Conservation (phyloP, 2,797 vertebrate species). For the Brotula barbata region DNA sequence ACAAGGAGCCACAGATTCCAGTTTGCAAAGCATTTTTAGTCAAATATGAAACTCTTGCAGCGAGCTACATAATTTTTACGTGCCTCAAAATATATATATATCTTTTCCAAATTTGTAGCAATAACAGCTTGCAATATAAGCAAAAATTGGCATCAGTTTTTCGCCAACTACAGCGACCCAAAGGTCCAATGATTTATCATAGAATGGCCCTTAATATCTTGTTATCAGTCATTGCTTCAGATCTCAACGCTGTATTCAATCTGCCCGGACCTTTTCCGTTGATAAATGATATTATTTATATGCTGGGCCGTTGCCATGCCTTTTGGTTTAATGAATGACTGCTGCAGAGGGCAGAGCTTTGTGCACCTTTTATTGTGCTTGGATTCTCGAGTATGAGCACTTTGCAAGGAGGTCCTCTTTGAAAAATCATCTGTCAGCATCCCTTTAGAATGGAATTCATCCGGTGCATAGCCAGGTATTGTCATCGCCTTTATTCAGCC, state of each 20-base stretch:
- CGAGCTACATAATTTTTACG: neutral
- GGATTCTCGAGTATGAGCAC: constrained; percentile 14
- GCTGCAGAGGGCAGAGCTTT: neutral
- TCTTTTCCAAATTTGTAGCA: constrained; percentile 10
- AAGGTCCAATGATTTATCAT: constrained; percentile 51
- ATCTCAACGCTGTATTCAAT: constrained; percentile 29
- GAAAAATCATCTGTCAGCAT: constrained; percentile 10
- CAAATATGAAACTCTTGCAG: neutral
- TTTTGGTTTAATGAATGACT: constrained; percentile 21
- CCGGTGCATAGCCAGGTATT: neutral
- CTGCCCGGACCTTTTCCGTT: constrained; percentile 23
- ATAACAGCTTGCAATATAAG: constrained; percentile 15
- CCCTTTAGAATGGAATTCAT: neutral
- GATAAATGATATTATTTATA: constrained; percentile 50
- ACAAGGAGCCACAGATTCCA: no score
- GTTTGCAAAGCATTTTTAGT: no score
- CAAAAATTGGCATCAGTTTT: neutral
- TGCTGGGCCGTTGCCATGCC: constrained; percentile 20
- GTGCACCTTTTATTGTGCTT: neutral
- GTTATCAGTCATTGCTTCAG: constrained; percentile 36
- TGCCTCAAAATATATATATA: neutral
- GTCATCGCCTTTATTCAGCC: constrained; percentile 26
- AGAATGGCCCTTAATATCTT: constrained; percentile 38
- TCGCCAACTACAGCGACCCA: constrained; percentile 36
- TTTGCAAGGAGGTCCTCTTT: constrained; percentile 20